Conservation (phyloP, 2,797 vertebrate genomes). For the Acestrorhynchus altus region DNA sequence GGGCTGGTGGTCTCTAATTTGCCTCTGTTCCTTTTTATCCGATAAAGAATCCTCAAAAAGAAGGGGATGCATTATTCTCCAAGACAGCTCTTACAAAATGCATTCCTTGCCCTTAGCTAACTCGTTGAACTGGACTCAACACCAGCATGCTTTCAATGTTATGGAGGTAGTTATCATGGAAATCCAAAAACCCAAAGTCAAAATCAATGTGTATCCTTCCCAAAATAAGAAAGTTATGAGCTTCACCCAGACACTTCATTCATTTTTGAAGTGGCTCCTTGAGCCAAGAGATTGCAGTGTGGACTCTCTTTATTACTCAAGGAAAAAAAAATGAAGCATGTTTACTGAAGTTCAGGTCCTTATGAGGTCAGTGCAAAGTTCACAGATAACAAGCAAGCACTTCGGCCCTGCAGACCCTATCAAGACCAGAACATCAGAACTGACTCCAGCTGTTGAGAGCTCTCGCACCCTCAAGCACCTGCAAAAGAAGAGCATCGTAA, state of each 20-base stretch:
- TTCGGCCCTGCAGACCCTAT: neutral
- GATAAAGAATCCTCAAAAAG: neutral
- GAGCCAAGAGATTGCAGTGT: conserved; percentile 5
- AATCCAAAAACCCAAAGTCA: conserved; percentile 5
- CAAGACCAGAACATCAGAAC: neutral
- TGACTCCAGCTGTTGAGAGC: neutral
- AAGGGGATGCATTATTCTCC: neutral
- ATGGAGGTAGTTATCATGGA: conserved; percentile 24
- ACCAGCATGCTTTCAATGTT: neutral
- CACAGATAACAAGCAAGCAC: neutral
- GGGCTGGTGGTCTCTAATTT: conserved; percentile 31
- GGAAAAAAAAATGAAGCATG: conserved; percentile 3
- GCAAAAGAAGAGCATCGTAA: neutral
- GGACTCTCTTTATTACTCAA: neutral
- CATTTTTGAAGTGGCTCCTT: conserved; percentile 37
- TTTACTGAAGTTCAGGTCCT: conserved; percentile 9
- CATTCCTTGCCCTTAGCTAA: neutral
- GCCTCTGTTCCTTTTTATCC: neutral
- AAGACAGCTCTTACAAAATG: conserved; percentile 1
- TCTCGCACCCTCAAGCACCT: neutral
- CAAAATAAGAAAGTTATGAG: conserved; percentile 7
- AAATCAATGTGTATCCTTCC: conserved; percentile 1
- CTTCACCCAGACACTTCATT: conserved; percentile 25
- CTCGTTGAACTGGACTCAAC: conserved; percentile 15
- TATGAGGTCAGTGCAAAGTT: conserved; percentile 19